These are phyloP conservation scores for Falco cherrug DNA, from an alignment of 2,797 vertebrate genomes.

Conservation along the genomic window DNA sequence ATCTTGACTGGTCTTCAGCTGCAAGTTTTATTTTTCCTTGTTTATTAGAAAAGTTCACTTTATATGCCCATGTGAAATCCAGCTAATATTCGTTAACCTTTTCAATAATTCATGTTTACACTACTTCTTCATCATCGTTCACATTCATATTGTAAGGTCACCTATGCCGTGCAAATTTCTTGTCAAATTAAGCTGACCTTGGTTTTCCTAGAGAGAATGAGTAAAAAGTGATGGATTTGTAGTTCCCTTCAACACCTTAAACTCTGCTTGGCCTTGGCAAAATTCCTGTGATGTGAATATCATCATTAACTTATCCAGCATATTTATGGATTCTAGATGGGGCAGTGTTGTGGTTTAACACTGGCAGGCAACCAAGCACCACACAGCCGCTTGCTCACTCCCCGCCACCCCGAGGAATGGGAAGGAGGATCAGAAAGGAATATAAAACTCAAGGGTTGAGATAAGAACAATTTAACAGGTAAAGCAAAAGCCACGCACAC, in stretches of 20 bases:
- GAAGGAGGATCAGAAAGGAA: too few species aligned
- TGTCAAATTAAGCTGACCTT: not conserved
- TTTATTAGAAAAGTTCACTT: not conserved
- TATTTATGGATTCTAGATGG: not conserved
- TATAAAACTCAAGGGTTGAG: too few species aligned
- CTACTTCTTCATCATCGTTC: not conserved
- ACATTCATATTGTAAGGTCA: not conserved
- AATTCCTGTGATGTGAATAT: not conserved
- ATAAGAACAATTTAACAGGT: too few species aligned
- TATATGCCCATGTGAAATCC: not conserved
- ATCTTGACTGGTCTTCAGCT: not conserved
- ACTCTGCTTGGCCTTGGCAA: not conserved
- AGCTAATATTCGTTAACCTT: not conserved
- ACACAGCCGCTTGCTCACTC: too few species aligned
- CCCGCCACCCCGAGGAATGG: too few species aligned
- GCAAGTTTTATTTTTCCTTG: not conserved
- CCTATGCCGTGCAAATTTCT: not conserved
- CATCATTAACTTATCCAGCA: not conserved
- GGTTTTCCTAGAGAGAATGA: not conserved
- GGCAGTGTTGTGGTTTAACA: too few species aligned
- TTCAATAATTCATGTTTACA: not conserved
- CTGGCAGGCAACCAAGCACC: too few species aligned
- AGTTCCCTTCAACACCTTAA: not conserved
- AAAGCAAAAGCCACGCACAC: too few species aligned
- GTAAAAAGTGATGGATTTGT: not conserved